Evolutionary conservation across 2,113 vertebrate genomes (phyloP).

Genomic region (Mobula hypostoma): DNA sequence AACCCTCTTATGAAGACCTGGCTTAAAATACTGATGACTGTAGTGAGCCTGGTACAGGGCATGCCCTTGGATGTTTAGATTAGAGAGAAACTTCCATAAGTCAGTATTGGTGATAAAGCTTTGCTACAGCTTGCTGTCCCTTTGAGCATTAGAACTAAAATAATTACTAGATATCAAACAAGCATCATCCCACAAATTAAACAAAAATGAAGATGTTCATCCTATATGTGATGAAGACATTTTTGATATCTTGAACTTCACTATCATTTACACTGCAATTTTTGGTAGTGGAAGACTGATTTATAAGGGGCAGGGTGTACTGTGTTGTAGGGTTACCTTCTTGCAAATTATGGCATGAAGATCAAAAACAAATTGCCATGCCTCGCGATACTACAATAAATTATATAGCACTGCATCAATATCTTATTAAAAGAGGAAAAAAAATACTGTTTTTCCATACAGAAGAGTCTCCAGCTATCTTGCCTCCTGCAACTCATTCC

Average conservation of each 20-base stretch:
- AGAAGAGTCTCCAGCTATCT: conserved; percentile 40
- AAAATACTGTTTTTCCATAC: neutral
- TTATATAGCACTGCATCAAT: too few relatives aligned
- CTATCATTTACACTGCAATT: too few relatives aligned
- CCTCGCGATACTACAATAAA: neutral
- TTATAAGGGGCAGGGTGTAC: neutral
- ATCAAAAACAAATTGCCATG: neutral
- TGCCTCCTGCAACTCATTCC: conserved; percentile 39
- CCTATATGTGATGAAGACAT: too few relatives aligned
- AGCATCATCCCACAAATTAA: too few relatives aligned
- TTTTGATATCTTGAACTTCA: too few relatives aligned
- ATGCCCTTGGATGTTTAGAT: neutral
- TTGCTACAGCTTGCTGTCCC: too few relatives aligned
- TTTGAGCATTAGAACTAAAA: too few relatives aligned
- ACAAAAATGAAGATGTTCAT: too few relatives aligned
- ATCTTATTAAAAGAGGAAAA: neutral
- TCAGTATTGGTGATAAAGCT: too few relatives aligned
- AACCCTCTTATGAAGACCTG: neutral
- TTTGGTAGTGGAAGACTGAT: neutral
- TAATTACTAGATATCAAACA: too few relatives aligned
- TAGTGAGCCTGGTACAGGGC: neutral
- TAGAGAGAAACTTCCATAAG: too few relatives aligned
- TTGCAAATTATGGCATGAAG: neutral
- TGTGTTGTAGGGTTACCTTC: neutral
- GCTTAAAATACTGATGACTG: neutral